Conservation (phyloP, 2,113 vertebrate genomes). For the Sitta europaea region DNA sequence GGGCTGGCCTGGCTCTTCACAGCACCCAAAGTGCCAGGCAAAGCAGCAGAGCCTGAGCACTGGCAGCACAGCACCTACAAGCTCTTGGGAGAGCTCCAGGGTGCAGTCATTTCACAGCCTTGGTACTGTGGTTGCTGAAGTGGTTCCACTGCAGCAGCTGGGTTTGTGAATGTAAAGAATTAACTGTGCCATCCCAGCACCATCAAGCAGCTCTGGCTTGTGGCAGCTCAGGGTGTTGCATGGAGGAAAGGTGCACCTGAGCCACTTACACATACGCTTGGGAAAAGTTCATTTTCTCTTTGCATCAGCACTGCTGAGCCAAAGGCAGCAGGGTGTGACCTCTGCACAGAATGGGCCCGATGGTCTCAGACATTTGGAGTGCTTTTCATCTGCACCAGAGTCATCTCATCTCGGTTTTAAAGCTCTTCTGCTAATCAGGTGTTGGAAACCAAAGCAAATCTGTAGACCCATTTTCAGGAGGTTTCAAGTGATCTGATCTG, state of each 20-base stretch:
- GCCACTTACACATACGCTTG: rapidly evolving
- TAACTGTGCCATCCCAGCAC: neutral
- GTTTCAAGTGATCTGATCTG: neutral
- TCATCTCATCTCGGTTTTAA: neutral
- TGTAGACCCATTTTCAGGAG: neutral
- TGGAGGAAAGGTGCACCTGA: neutral
- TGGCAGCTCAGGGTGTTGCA: neutral
- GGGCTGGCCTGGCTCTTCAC: neutral
- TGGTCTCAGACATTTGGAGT: neutral
- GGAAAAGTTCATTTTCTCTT: neutral
- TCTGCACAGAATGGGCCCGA: neutral
- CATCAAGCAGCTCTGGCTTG: neutral
- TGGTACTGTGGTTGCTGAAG: neutral
- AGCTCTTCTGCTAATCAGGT: neutral
- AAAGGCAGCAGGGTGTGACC: rapidly evolving
- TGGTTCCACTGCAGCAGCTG: neutral
- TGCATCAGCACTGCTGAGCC: neutral
- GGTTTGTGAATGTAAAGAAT: neutral
- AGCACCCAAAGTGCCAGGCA: neutral
- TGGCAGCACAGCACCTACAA: neutral
- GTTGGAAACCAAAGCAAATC: neutral
- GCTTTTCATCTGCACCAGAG: neutral
- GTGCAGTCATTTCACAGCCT: neutral
- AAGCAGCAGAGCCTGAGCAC: neutral
- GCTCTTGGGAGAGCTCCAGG: neutral